Evolutionary conservation across 2,888 invertebrate species (phyloP), one percentile per base, ranked within the genome.

Genomic region (Labia minor): DNA sequence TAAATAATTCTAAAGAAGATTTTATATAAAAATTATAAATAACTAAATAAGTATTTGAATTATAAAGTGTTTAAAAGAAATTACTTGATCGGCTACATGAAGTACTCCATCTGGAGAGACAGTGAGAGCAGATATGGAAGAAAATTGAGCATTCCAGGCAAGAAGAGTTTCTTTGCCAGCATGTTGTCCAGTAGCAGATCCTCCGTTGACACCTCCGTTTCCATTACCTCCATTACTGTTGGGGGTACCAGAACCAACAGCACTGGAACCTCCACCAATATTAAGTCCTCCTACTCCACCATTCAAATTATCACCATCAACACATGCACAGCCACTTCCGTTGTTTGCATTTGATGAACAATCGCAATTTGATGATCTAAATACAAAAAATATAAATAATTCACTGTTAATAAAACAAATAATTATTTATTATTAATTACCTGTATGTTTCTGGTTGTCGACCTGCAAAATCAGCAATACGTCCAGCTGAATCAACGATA

Each of bases 61-160:
- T n/a, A n/a, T 33, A 33, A 33, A 33, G 33, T 33, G 6, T 33
- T 8, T 8, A 33, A 33, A 49, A 49, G 4, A 8, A 49, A 16
- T 49, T 49, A 90, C 91, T 84, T 95, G 93, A 81, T 99, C 98
- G 49, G 96, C 94, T 65, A 98, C 89, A 78, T 96, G 92, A 63
- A 98, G 82, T 67, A 94, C 90, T n/a, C 96, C 95, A 76, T 95
- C 95, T 37, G 96, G 94, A 26, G 95, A 93, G 49, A 97, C 94
- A 11, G 95, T 90, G 61, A 98, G 83, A 11, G 95, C 92, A 49
- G 91, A 91, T 75, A 92, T 90, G 3, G 90, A 87, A 73, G 89
- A 90, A 79, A 95, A 92, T 76, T 90, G 87, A 0, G 94, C 93
- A 76, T 94, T 94, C 2, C 93, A 92, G 1, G 95, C 94, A 19